Evolutionary conservation across 2,797 vertebrate genomes (phyloP).

Genomic region (Pangasius larnaudii): DNA sequence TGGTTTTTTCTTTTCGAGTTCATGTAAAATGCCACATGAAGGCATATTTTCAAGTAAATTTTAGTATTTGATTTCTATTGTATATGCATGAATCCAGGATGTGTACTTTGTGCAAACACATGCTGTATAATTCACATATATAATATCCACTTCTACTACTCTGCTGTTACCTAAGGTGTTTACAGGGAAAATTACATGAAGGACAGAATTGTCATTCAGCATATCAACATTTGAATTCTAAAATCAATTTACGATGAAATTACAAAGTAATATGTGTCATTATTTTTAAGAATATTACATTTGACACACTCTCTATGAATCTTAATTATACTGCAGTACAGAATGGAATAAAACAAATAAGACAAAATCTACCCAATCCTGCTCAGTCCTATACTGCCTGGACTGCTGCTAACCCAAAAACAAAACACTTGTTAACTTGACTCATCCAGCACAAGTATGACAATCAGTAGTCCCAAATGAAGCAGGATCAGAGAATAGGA

Average conservation of each 20-base stretch:
- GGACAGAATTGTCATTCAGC: not conserved
- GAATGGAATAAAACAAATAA: not conserved
- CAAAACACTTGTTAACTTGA: constrained; percentile 30
- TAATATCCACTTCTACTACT: not conserved
- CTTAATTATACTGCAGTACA: not conserved
- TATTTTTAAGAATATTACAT: not conserved
- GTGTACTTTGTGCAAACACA: not conserved
- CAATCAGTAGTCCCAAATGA: not conserved
- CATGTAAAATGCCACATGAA: not conserved
- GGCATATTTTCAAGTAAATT: not conserved
- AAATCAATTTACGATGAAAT: not conserved
- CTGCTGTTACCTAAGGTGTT: not conserved
- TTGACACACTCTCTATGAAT: not conserved
- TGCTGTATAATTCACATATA: not conserved
- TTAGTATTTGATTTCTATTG: not conserved
- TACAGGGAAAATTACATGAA: not conserved
- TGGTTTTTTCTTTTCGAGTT: not conserved
- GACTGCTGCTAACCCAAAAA: not conserved
- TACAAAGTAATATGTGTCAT: too few relatives aligned
- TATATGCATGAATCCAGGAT: not conserved
- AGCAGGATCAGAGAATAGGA: not conserved
- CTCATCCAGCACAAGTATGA: not conserved
- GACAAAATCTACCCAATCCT: not conserved
- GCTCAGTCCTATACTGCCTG: not conserved
- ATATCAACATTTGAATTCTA: not conserved